Evolutionary conservation across 2,797 vertebrate genomes (phyloP), one percentile per base, ranked within the genome.

Genomic region (Spinus pinus): DNA sequence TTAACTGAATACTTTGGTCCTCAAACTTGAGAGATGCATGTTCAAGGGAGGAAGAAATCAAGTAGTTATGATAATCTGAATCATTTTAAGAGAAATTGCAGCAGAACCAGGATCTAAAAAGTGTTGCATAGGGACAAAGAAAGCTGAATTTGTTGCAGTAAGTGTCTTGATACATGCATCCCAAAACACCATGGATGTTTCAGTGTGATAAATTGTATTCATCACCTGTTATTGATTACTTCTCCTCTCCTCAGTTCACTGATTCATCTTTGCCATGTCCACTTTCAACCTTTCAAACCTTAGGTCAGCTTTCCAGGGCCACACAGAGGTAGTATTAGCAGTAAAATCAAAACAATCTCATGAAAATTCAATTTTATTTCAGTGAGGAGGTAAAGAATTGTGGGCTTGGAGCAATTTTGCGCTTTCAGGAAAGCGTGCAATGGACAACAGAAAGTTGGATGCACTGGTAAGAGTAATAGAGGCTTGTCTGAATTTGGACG

Each of bases 211-310:
- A 86, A 88, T 90, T 70, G 21, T 51, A 64, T 94, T 84, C 44
- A 92, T 88, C 81, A 69, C 22, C 10, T 51, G 35, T 60, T 94
- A 86, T 83, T 86, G 83, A 94, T 86, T 93, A 22, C 24, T 93
- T 93, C 73, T 78, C 11, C 54, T 88, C 23, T 77, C 56, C 21
- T 95, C 35, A 86, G 37, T 75, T 86, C 62, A 53, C 31, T 75
- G 84, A 88, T 88, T 90, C 62, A 88, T 93, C 83, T 92, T 71
- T 81, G 54, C 27, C 82, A 79, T 37, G 39, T 58, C 6, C 41
- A 70, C 33, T 90, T 95, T 75, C 58, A 83, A 51, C 39, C 31
- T 72, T 90, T 81, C 31, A 83, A 93, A 82, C 60, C 49, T 64
- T 50, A 53, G 24, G 85, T 51, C 22, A 67, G 41, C 14, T 86